Evolutionary conservation across 2,797 vertebrate genomes (phyloP).

Genomic region (Falco concolor): DNA sequence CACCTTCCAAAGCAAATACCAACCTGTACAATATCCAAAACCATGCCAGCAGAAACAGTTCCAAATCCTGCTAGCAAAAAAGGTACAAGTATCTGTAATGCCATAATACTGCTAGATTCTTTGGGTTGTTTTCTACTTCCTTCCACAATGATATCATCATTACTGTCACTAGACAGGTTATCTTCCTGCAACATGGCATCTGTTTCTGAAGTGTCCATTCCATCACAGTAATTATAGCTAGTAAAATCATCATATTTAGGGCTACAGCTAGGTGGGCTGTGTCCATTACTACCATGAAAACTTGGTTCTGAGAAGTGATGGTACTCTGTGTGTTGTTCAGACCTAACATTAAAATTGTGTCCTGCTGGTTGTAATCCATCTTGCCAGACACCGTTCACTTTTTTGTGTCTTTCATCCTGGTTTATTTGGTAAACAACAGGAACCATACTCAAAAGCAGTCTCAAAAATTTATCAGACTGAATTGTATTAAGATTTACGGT

Average conservation of each 20-base stretch:
- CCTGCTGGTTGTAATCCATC: constrained; percentile 70
- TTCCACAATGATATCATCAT: constrained; percentile 70
- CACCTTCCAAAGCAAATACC: constrained; percentile 34
- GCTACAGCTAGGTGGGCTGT: constrained; percentile 58
- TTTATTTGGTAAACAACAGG: constrained; percentile 87
- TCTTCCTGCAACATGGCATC: constrained; percentile 85
- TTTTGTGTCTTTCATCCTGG: constrained; percentile 88
- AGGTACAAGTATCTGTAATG: constrained; percentile 89
- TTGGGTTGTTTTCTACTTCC: constrained; percentile 81
- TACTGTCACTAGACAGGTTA: constrained; percentile 75
- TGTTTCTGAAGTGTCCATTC: constrained; percentile 77
- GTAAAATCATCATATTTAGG: constrained; percentile 74
- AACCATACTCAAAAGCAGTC: constrained; percentile 88
- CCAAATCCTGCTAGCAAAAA: constrained; percentile 95
- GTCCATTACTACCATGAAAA: constrained; percentile 69
- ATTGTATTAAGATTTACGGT: constrained; percentile 80
- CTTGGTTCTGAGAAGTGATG: constrained; percentile 72
- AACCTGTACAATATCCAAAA: constrained; percentile 96
- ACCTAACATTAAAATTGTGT: constrained; percentile 63
- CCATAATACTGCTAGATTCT: constrained; percentile 89
- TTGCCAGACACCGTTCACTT: constrained; percentile 80
- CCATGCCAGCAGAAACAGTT: constrained; percentile 95
- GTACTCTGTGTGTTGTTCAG: constrained; percentile 71
- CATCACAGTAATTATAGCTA: constrained; percentile 78
- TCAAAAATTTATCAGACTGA: constrained; percentile 80